A percentile compares a stretch with the other conserved stretches of the same genome.
Conservation (phyloP, 1,140 invertebrate species). For the Drosophila malerkotliana region DNA sequence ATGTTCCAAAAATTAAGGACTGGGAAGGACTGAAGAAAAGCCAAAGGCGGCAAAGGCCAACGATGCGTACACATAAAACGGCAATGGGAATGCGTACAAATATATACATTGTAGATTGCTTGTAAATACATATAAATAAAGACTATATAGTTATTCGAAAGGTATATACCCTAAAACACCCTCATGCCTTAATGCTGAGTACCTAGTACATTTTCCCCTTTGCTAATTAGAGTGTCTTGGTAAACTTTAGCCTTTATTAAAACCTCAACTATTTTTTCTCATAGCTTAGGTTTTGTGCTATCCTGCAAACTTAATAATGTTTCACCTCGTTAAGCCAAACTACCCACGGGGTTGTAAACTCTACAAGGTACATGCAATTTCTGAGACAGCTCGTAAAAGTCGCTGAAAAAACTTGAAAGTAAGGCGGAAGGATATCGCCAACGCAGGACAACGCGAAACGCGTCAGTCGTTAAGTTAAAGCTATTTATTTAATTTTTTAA, state of each 20-base stretch:
- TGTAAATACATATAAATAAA: constrained; percentile 38
- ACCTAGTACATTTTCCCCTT: neutral
- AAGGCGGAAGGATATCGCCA: constrained; percentile 35
- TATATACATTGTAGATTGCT: constrained; percentile 33
- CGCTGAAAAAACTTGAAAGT: constrained; percentile 13
- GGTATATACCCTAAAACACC: neutral
- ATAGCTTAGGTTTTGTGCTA: neutral
- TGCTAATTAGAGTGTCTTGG: neutral
- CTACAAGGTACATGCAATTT: constrained; percentile 28
- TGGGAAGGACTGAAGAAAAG: constrained; percentile 38
- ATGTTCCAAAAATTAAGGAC: neutral
- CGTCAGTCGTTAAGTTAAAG: constrained; percentile 73
- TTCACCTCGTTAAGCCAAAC: constrained; percentile 3
- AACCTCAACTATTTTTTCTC: neutral
- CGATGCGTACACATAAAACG: constrained; percentile 55
- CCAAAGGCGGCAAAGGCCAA: constrained; percentile 40
- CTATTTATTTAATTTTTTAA: constrained; percentile 64
- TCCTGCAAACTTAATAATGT: neutral
- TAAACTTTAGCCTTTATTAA: neutral
- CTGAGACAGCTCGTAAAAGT: constrained; percentile 48
- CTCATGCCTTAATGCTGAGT: neutral
- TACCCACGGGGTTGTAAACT: constrained; percentile 10
- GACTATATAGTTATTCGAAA: neutral
- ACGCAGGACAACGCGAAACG: constrained; percentile 29
- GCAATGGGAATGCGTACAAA: constrained; percentile 28